These are phyloP conservation scores for Epinephelus malabaricus DNA, from an alignment of 2,797 vertebrate species.

Conservation along the genomic window DNA sequence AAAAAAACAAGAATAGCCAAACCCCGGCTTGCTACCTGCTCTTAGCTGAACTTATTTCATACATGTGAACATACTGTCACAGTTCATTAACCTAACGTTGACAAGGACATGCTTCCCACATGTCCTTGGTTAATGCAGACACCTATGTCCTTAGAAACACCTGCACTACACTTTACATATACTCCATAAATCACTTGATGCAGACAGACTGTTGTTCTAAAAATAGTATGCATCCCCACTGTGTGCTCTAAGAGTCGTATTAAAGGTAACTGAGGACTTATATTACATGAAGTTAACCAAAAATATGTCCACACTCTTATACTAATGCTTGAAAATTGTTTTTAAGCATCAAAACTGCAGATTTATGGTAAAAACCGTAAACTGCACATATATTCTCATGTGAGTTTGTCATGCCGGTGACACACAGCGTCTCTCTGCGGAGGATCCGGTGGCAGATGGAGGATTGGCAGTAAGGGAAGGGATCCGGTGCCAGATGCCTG, in stretches of 20 bases:
- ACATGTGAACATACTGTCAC: background rate
- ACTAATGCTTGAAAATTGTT: fast-evolving
- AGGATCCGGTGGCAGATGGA: slow-evolving; percentile 84
- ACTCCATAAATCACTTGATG: slow-evolving; percentile 24
- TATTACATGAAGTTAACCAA: background rate
- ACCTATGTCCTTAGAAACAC: slow-evolving; percentile 24
- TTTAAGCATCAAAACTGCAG: background rate
- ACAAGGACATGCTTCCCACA: background rate
- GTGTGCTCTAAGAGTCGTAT: background rate
- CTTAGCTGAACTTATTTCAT: background rate
- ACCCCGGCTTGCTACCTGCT: too few species aligned
- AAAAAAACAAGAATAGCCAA: background rate
- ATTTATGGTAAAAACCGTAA: background rate
- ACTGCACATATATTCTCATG: background rate
- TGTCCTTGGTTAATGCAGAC: slow-evolving; percentile 27
- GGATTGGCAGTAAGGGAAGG: slow-evolving; percentile 38
- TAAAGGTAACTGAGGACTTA: background rate
- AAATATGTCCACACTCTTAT: background rate
- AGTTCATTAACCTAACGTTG: background rate
- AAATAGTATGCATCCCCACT: slow-evolving; percentile 34
- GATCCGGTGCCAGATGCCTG: slow-evolving; percentile 73
- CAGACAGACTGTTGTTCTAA: slow-evolving; percentile 46
- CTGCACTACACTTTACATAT: slow-evolving; percentile 11
- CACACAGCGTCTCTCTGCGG: slow-evolving; percentile 34
- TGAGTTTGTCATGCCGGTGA: slow-evolving; percentile 7